Evolutionary conservation across 2,888 invertebrate genomes (phyloP).

Genomic region (Hydroisotoma schaefferi): DNA sequence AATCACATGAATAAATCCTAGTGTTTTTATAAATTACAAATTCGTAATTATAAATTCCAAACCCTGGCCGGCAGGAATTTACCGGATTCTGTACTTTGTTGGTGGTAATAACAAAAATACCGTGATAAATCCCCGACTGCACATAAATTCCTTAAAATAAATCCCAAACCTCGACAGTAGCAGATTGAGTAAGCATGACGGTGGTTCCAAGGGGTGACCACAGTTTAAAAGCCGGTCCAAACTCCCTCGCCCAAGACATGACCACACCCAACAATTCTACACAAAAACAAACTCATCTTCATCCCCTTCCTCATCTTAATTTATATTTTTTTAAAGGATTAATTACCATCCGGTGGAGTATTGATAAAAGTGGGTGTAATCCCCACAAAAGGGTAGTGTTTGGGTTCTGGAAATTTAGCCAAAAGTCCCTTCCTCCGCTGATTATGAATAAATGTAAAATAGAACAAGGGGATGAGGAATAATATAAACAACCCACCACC

Average conservation of each 20-base stretch:
- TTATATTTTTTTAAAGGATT: not conserved
- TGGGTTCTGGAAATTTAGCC: slow-evolving; percentile 20
- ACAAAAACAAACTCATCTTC: no score
- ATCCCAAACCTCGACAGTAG: slow-evolving; percentile 1
- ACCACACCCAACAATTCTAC: slow-evolving; percentile 25
- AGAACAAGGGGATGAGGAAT: slow-evolving; percentile 14
- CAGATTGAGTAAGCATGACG: not conserved
- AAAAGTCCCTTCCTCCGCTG: slow-evolving; percentile 16
- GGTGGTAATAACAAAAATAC: no score
- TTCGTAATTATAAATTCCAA: no score
- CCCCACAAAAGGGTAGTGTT: slow-evolving; percentile 19
- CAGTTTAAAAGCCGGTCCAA: slow-evolving; percentile 6
- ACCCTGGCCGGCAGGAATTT: no score
- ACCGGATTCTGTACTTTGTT: no score
- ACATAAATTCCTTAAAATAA: not conserved
- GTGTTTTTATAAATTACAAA: no score
- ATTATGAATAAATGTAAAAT: slow-evolving; percentile 21
- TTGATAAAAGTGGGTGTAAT: slow-evolving; percentile 20
- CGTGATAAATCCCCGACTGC: no score
- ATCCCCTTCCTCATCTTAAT: no score
- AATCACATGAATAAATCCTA: no score
- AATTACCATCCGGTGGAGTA: slow-evolving; percentile 21
- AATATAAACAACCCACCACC: no score
- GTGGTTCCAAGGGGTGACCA: not conserved
- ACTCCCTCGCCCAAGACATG: slow-evolving; percentile 16